phyloP scores from a whole-genome alignment of 2,113 vertebrate species.

The Tachuris rubrigastra region DNA sequence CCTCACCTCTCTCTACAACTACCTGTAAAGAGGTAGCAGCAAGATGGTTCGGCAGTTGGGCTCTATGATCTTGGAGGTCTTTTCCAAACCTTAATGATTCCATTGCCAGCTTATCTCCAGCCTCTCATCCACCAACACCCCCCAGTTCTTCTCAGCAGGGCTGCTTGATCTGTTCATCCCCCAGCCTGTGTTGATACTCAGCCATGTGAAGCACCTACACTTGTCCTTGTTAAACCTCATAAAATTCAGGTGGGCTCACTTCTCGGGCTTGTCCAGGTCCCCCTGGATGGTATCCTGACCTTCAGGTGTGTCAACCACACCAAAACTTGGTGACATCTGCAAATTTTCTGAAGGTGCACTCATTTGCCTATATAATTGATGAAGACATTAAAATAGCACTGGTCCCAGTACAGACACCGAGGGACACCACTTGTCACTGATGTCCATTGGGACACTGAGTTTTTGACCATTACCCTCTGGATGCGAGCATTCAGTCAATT shows the following conservation, averaged over 20 bases:
- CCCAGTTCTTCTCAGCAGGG: not conserved
- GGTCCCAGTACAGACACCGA: not conserved
- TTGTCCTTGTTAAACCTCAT: not conserved
- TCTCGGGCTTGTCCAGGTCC: not conserved
- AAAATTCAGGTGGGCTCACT: too few species aligned
- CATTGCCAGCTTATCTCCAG: not conserved
- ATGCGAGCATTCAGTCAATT: not conserved
- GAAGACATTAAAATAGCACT: not conserved
- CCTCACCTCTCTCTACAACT: not conserved
- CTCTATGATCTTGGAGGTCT: not conserved
- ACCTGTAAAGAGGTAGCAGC: not conserved
- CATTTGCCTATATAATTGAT: not conserved
- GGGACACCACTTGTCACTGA: not conserved
- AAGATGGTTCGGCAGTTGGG: not conserved
- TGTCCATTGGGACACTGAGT: not conserved
- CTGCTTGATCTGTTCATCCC: not conserved
- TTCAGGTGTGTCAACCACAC: not conserved
- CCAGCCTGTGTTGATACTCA: not conserved
- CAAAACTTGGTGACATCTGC: not conserved
- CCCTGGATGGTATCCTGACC: rapidly evolving
- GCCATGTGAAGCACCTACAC: not conserved
- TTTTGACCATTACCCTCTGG: not conserved
- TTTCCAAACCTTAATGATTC: not conserved
- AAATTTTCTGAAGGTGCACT: not conserved
- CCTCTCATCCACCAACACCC: not conserved